Evolutionary conservation across 1,140 invertebrate genomes (phyloP).

Genomic region (Drosophila prosaltans): DNA sequence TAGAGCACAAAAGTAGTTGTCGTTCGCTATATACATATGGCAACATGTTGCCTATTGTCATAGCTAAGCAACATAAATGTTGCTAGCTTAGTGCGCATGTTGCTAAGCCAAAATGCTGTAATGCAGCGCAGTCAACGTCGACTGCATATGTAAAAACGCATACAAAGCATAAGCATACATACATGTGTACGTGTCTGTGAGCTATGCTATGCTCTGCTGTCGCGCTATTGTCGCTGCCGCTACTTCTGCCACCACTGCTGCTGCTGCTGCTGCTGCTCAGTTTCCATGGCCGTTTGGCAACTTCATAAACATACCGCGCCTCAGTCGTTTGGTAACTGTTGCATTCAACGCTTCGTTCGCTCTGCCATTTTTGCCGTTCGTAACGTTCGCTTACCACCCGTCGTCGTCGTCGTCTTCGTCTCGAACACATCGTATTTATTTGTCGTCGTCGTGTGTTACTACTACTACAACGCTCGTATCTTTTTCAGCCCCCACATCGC

Average conservation of each 20-base stretch:
- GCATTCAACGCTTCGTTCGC: constrained; percentile 78
- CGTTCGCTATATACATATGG: not conserved
- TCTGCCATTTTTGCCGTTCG: constrained; percentile 41
- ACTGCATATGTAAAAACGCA: constrained; percentile 61
- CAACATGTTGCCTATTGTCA: constrained; percentile 28
- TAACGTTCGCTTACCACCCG: constrained; percentile 29
- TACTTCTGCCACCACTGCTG: constrained; percentile 27
- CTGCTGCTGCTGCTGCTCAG: constrained; percentile 37
- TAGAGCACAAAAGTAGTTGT: constrained; percentile 28
- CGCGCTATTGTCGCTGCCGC: constrained; percentile 19
- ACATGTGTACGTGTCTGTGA: constrained; percentile 25
- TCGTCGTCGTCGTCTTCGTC: constrained; percentile 26
- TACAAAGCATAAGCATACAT: constrained; percentile 34
- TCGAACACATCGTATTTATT: constrained; percentile 14
- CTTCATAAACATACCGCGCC: constrained; percentile 68
- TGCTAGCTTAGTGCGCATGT: constrained; percentile 74
- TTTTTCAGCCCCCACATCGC: constrained; percentile 13
- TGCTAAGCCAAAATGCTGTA: constrained; percentile 36
- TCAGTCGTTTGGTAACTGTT: constrained; percentile 82
- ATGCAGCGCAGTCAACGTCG: constrained; percentile 44
- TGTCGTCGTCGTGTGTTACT: constrained; percentile 22
- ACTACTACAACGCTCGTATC: constrained; percentile 16
- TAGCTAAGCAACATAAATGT: constrained; percentile 47
- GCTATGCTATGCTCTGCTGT: constrained; percentile 3
- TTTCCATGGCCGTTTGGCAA: constrained; percentile 68